These are phyloP conservation scores for Cynopterus sphinx DNA, from an alignment of 2,797 vertebrate genomes.

Conservation along the genomic window DNA sequence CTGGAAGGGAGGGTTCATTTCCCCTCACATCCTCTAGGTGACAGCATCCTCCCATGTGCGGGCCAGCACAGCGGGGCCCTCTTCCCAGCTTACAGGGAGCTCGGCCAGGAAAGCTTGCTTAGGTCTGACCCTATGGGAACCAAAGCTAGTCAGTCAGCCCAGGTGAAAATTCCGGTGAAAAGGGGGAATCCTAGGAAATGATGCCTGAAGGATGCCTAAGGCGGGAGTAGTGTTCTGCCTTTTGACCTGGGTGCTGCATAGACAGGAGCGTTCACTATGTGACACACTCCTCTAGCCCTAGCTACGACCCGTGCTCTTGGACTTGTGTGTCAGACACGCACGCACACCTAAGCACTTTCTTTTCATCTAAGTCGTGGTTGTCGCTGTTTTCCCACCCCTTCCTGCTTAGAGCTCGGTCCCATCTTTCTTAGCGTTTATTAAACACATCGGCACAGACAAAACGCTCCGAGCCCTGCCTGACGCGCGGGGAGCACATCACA, in stretches of 20 bases:
- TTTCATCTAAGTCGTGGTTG: neutral
- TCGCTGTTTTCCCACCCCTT: neutral
- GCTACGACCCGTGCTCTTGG: neutral
- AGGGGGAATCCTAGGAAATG: neutral
- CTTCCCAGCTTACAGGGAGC: fast-evolving
- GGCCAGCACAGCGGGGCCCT: fast-evolving
- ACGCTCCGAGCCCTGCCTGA: neutral
- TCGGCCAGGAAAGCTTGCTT: neutral
- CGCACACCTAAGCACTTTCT: neutral
- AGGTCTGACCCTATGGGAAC: neutral
- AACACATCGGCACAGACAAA: neutral
- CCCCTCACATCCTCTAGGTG: neutral
- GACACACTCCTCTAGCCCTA: neutral
- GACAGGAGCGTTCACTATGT: neutral
- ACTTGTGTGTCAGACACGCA: neutral
- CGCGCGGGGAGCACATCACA: neutral
- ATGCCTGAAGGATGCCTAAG: neutral
- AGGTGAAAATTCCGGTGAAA: neutral
- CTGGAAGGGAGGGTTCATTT: neutral
- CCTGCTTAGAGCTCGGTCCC: neutral
- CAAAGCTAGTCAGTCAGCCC: neutral
- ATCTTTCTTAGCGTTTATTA: neutral
- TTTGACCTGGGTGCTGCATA: neutral
- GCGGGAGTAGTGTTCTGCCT: neutral
- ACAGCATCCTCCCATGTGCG: neutral